phyloP scores from a whole-genome alignment of 2,888 invertebrate genomes.

The Phoronis australis region DNA sequence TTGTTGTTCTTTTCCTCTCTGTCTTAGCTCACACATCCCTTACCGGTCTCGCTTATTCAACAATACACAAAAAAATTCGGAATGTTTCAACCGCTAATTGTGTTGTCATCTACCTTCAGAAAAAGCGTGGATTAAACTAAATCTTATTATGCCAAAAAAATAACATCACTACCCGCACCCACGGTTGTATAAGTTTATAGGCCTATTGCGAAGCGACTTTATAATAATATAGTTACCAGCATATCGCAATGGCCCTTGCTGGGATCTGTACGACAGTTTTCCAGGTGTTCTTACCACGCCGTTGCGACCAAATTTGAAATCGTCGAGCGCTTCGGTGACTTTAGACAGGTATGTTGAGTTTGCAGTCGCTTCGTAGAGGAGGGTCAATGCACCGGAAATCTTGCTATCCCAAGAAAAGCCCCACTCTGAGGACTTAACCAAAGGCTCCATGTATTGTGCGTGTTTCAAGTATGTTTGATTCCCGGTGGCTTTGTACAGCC shows the following conservation, averaged over 20 bases:
- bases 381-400: constrained; percentile 23
- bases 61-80: no score
- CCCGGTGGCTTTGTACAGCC: constrained; percentile 37
- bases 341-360: constrained; percentile 20
- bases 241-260: constrained; percentile 30
- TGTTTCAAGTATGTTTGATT: constrained; percentile 25
- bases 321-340: constrained; percentile 22
- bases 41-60: no score
- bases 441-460: constrained; percentile 22
- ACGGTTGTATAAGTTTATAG: no score
- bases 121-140: no score
- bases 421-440: constrained; percentile 23
- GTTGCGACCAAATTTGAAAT: constrained; percentile 28
- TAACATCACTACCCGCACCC: no score
- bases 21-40: no score
- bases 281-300: constrained; percentile 27
- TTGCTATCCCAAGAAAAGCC: constrained; percentile 42
- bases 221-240: constrained; percentile 26
- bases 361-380: constrained; percentile 27
- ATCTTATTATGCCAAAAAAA: no score
- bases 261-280: constrained; percentile 33
- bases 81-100: no score
- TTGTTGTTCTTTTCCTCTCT: no score
- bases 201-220: no score
- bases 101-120: no score